These are phyloP conservation scores for Lepisosteus osseus DNA, from an alignment of 2,113 vertebrate genomes.

Conservation along the genomic window DNA sequence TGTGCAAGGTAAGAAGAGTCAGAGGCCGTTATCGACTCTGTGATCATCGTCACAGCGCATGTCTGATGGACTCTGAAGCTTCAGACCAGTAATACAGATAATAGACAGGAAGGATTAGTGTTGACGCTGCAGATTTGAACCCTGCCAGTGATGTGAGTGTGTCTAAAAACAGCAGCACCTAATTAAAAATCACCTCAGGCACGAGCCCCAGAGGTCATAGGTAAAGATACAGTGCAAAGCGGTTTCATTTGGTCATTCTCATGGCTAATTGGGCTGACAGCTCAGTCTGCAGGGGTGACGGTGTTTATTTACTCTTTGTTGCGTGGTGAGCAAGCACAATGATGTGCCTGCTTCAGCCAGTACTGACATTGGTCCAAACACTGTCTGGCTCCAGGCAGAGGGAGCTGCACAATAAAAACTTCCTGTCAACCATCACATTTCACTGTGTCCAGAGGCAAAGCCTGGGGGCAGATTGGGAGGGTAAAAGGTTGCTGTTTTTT, in stretches of 20 bases:
- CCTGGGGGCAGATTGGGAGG: neutral
- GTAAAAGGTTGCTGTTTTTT: neutral
- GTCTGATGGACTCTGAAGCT: conserved; percentile 50
- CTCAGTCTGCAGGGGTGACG: conserved; percentile 63
- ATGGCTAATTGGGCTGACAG: conserved; percentile 82
- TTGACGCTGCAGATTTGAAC: conserved; percentile 72
- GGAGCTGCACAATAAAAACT: conserved; percentile 78
- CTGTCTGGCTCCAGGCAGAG: conserved; percentile 76
- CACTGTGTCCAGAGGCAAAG: conserved; percentile 19
- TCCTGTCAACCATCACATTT: conserved; percentile 75
- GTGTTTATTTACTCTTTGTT: conserved; percentile 86
- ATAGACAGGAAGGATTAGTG: conserved; percentile 79
- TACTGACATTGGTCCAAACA: conserved; percentile 68
- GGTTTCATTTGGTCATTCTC: conserved; percentile 49
- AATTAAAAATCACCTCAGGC: conserved; percentile 65
- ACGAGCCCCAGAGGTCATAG: conserved; percentile 52
- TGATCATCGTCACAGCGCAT: neutral
- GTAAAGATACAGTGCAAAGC: conserved; percentile 57
- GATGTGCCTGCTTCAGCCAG: conserved; percentile 64
- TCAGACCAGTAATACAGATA: conserved; percentile 77
- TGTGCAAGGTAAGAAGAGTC: neutral
- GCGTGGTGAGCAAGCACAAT: conserved; percentile 76
- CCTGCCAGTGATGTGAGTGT: conserved; percentile 51
- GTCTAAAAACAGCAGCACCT: conserved; percentile 54
- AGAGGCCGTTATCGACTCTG: neutral